Evolutionary conservation across 2,888 invertebrate species (phyloP), one percentile per base, ranked within the genome.

Genomic region (Boloria selene): DNA sequence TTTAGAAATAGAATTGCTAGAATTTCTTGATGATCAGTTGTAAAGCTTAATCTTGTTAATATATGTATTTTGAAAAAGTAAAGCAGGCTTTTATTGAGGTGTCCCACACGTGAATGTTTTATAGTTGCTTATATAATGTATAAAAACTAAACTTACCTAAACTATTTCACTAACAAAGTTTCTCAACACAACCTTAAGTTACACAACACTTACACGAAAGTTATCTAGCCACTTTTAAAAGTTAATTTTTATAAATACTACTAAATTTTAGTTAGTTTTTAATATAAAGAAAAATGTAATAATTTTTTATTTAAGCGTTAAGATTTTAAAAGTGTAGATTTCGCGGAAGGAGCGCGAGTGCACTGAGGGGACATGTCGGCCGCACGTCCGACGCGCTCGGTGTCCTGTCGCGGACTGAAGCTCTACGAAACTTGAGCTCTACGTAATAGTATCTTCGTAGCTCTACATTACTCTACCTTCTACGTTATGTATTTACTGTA

Each of bases 391-490:
- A 31, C 65, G 60, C 64, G 64, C 54, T 50, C 52, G 65, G 69
- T 68, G 69, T 58, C 64, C 70, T 67, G 64, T 54, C 59, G 71
- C 70, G 59, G 70, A 74, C 65, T 73, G 73, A n/a, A 66, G 59
- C 64, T 58, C 56, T 56, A 58, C 59, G 53, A 50, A 49, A 50
- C 51, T 52, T 60, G 44, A 52, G 53, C 47, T 61, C 59, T 56
- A 58, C 52, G 56, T 53, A 65, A 68, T 63, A 38, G 49, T 44
- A 63, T 64, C 52, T 52, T 18, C 50, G 61, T 13, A 45, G n/a
- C 44, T n/a, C 18, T 56, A 22, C 22, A 44, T 18, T 18, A 18
- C 18, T 55, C 44, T 44, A 44, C 7, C 44, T 44, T 55, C 44
- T 44, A 44, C 7, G 55, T 44, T 1, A 44, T 55, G 14, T 44